Conservation (phyloP, 2,888 invertebrate species). For the Cheilosia variabilis region DNA sequence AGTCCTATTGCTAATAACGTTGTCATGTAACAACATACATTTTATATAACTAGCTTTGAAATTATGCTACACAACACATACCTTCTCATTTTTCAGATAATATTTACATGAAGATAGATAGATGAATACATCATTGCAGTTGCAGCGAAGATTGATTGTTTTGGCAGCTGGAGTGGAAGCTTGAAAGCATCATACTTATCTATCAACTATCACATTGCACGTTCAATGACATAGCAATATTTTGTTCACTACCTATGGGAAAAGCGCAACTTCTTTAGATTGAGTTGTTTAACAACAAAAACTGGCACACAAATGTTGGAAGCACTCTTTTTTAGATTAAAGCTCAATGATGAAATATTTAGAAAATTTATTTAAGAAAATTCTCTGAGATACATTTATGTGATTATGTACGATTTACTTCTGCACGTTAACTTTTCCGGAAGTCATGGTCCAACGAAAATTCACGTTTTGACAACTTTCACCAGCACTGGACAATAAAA, state of each 20-base stretch:
- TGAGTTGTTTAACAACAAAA: slow-evolving; percentile 5
- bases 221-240: slow-evolving; percentile 20
- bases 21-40: no score
- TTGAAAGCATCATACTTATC: slow-evolving; percentile 16
- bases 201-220: neutral
- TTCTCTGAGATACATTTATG: neutral
- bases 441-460: slow-evolving; percentile 38
- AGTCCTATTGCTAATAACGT: neutral
- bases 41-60: neutral
- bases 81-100: slow-evolving; percentile 1
- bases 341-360: slow-evolving; percentile 1
- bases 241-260: no score
- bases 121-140: slow-evolving; percentile 3
- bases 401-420: slow-evolving; percentile 16
- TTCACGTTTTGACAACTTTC: slow-evolving; percentile 31
- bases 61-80: neutral
- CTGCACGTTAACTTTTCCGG: slow-evolving; percentile 2
- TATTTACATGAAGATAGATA: neutral
- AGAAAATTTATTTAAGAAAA: slow-evolving; percentile 20
- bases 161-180: slow-evolving; percentile 36
- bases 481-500: neutral
- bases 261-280: slow-evolving; percentile 1
- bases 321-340: slow-evolving; percentile 15
- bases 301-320: slow-evolving; percentile 9
- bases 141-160: slow-evolving; percentile 9